Percentiles rank a stretch among this genome's conserved stretches.
Evolutionary conservation across 2,797 vertebrate genomes (phyloP).

Genomic region (Muscicapa striata): DNA sequence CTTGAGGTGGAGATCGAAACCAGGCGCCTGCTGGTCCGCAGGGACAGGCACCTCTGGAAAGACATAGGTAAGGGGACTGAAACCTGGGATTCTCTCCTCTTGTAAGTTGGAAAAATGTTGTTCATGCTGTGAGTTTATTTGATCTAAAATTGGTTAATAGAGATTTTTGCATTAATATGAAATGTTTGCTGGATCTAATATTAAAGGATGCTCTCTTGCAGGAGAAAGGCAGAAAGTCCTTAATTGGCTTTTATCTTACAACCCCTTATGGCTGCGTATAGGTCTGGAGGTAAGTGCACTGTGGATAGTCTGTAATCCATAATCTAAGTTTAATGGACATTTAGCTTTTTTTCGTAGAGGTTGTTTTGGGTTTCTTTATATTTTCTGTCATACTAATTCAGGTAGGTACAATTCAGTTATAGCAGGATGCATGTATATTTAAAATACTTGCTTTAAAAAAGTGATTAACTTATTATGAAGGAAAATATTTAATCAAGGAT

Average conservation of each 20-base stretch:
- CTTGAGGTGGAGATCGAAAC: conserved; percentile 91
- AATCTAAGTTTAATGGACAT: background rate
- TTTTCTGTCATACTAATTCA: background rate
- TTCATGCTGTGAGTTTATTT: background rate
- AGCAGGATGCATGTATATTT: background rate
- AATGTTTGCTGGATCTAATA: background rate
- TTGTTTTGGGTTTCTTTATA: background rate
- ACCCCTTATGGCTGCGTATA: conserved; percentile 94
- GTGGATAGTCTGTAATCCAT: background rate
- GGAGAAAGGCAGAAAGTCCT: conserved; percentile 93
- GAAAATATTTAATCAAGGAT: background rate
- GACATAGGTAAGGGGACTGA: conserved; percentile 85
- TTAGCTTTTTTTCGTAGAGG: background rate
- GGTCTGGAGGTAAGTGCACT: conserved; percentile 87
- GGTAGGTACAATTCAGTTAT: background rate
- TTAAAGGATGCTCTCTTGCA: conserved; percentile 49
- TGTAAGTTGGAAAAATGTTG: background rate
- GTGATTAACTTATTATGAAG: background rate
- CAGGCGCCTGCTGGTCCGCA: conserved; percentile 86
- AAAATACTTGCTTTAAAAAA: background rate
- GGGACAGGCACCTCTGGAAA: conserved; percentile 95
- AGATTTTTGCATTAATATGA: background rate
- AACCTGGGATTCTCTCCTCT: background rate
- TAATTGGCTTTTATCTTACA: conserved; percentile 93
- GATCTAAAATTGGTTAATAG: background rate